Percentiles rank a stretch among this genome's conserved stretches.
phyloP scores from a whole-genome alignment of 2,113 vertebrate genomes.

The Calidris pygmaea region DNA sequence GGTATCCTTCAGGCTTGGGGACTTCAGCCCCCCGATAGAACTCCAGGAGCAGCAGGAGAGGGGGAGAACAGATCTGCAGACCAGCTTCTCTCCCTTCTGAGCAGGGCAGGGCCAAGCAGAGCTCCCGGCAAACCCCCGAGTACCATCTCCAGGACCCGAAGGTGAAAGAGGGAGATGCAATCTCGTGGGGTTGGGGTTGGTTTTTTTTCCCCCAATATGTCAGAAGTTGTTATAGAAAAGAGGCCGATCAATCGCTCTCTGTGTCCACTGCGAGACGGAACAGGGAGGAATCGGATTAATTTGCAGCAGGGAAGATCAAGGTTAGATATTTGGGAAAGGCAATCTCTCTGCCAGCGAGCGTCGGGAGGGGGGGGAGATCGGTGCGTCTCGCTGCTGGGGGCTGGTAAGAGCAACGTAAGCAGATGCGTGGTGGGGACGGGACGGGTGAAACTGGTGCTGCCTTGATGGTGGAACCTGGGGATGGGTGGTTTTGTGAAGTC shows the following conservation, averaged over 20 bases:
- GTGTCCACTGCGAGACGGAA: neutral
- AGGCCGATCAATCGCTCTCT: neutral
- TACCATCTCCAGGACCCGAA: neutral
- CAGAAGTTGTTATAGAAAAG: constrained; percentile 24
- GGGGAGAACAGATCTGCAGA: neutral
- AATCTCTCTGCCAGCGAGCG: neutral
- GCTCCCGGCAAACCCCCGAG: neutral
- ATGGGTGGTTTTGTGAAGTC: fast-evolving
- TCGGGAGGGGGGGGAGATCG: fast-evolving
- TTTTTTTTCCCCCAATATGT: neutral
- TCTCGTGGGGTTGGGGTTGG: neutral
- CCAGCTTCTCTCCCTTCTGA: neutral
- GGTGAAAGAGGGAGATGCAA: neutral
- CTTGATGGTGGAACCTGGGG: fast-evolving
- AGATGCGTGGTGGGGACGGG: fast-evolving
- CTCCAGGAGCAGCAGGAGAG: neutral
- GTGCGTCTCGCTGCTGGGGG: fast-evolving
- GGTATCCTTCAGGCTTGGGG: fast-evolving
- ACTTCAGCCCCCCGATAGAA: fast-evolving
- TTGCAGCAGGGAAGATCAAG: constrained; percentile 56
- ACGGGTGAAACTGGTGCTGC: neutral
- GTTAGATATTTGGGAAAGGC: constrained; percentile 28
- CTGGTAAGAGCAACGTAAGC: neutral
- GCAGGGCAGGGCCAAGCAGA: neutral
- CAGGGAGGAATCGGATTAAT: constrained; percentile 55